Evolutionary conservation across 2,888 invertebrate genomes (phyloP).

Genomic region (Tachina fera): DNA sequence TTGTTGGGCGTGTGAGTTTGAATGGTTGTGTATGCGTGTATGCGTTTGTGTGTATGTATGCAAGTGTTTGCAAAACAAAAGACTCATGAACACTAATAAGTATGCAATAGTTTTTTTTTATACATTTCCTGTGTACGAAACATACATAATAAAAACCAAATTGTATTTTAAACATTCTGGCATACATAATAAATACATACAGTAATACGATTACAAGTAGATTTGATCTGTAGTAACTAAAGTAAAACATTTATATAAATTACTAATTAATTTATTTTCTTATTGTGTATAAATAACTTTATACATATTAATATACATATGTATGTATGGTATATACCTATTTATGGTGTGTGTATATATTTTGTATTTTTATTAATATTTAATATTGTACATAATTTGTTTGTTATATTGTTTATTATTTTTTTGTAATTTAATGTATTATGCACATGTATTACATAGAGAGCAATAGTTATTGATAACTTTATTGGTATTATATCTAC

Average conservation of each 20-base stretch:
- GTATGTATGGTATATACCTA: conserved; percentile 2
- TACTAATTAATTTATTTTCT: conserved; percentile 7
- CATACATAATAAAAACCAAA: not conserved
- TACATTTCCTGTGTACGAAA: not conserved
- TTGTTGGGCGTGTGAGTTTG: not conserved
- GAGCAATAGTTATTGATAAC: conserved; percentile 35
- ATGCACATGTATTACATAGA: conserved; percentile 41
- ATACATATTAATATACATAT: conserved; percentile 33
- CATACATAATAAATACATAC: conserved; percentile 21
- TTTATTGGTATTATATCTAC: conserved; percentile 21
- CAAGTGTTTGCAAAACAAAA: not conserved
- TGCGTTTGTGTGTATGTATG: not conserved
- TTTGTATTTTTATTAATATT: conserved; percentile 16
- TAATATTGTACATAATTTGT: conserved; percentile 46
- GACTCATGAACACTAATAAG: not conserved
- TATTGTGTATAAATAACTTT: conserved; percentile 16
- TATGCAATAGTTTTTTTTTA: not conserved
- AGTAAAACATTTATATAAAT: conserved; percentile 38
- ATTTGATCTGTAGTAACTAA: conserved; percentile 61
- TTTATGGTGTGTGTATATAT: not conserved
- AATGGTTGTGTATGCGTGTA: not conserved
- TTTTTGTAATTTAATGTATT: not conserved
- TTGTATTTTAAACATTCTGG: conserved; percentile 15
- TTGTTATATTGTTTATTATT: conserved; percentile 10
- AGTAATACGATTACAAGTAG: conserved; percentile 18